Percentiles rank a stretch among this genome's conserved stretches.
These are phyloP conservation scores for Trachemys scripta DNA, from an alignment of 2,113 vertebrate genomes.

Conservation along the genomic window DNA sequence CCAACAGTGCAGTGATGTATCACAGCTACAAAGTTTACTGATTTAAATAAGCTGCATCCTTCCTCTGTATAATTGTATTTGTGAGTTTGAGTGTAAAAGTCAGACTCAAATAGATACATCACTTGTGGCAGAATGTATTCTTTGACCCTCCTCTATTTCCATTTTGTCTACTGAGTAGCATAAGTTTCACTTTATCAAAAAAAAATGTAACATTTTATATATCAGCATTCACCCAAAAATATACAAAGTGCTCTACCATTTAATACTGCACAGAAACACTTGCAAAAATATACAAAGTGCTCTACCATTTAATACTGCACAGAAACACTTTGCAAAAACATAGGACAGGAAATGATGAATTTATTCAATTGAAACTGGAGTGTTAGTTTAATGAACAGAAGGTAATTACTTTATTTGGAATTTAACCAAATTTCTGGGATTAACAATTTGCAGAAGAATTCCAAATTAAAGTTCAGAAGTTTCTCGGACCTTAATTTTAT, in stretches of 20 bases:
- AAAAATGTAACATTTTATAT: not conserved
- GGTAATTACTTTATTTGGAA: not conserved
- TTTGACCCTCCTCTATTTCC: constrained; percentile 1
- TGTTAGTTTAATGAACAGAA: constrained; percentile 5
- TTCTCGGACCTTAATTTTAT: constrained; percentile 22
- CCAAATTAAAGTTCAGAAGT: not conserved
- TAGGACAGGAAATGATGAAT: not conserved
- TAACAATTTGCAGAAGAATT: constrained; percentile 8
- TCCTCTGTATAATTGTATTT: not conserved
- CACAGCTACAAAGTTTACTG: not conserved
- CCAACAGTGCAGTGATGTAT: not conserved
- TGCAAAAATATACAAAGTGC: not conserved
- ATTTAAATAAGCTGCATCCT: not conserved
- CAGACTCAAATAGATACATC: not conserved
- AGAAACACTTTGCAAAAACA: constrained; percentile 2
- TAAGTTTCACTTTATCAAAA: constrained; percentile 27
- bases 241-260: not conserved
- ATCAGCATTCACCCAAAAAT: not conserved
- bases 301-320: constrained; percentile 31
- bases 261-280: constrained; percentile 28
- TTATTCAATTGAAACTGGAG: not conserved
- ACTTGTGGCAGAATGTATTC: not conserved
- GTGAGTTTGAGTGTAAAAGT: not conserved
- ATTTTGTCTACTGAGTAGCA: not conserved
- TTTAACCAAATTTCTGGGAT: not conserved